Conservation (phyloP, 35 echinoderm and acorn worm genomes). For the Amphiura filiformis region DNA sequence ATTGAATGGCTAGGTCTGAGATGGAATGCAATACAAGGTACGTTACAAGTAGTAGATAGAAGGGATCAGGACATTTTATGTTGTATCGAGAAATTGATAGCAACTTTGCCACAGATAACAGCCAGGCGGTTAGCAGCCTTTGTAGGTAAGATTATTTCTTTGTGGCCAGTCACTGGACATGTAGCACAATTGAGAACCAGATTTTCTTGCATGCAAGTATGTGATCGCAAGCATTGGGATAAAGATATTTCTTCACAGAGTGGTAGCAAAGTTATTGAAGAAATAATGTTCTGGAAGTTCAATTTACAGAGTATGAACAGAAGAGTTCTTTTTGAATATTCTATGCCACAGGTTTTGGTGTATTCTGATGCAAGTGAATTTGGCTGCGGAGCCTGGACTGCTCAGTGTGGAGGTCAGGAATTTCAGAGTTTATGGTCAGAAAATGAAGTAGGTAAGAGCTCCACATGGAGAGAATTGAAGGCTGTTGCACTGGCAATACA, state of each 20-base stretch:
- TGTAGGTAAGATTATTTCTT: slow-evolving; percentile 18
- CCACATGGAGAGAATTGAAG: slow-evolving; percentile 44
- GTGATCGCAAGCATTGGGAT: neutral
- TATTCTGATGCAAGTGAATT: slow-evolving; percentile 13
- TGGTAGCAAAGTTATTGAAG: neutral
- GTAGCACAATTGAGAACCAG: neutral
- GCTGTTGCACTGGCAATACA: neutral
- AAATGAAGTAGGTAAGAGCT: slow-evolving; percentile 1
- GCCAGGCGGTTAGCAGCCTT: neutral
- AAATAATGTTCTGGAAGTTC: neutral
- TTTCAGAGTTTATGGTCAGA: neutral
- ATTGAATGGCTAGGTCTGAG: neutral
- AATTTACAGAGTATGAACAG: neutral
- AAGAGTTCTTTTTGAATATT: neutral
- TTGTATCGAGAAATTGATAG: neutral
- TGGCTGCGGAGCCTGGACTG: neutral
- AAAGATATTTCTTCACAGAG: neutral
- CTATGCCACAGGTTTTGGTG: neutral
- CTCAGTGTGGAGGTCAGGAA: neutral
- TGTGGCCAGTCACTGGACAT: neutral
- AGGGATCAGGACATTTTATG: neutral
- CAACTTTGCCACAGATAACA: neutral
- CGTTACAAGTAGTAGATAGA: neutral
- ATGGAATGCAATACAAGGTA: neutral
- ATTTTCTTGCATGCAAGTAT: neutral